Percentiles rank a stretch among this genome's conserved stretches.
Conservation (phyloP, 2,113 vertebrate species). For the Cairina moschata region DNA sequence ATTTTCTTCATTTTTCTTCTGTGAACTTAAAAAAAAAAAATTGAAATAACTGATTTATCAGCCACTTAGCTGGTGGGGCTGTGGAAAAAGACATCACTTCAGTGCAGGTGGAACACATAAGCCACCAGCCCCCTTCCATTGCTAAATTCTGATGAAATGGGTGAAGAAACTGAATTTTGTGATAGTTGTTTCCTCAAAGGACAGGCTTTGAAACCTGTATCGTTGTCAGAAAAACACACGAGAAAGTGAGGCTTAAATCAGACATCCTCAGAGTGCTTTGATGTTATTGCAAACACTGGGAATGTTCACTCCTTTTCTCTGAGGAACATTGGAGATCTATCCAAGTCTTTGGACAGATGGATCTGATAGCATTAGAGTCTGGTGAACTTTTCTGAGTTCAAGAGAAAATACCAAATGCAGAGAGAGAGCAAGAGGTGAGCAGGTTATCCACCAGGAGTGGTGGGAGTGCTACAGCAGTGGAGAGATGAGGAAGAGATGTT, state of each 20-base stretch:
- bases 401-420: neutral
- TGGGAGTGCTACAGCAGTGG: neutral
- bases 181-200: neutral
- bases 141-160: neutral
- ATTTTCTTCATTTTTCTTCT: neutral
- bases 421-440: neutral
- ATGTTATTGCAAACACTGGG: neutral
- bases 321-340: neutral
- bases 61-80: neutral
- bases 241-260: neutral
- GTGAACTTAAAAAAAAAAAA: neutral
- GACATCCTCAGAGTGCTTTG: neutral
- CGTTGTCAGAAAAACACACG: neutral
- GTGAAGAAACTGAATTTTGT: neutral
- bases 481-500: neutral
- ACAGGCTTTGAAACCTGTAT: neutral
- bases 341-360: neutral
- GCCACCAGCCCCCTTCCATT: neutral
- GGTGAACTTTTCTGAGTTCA: neutral
- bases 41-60: neutral
- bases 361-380: neutral
- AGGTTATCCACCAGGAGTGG: neutral
- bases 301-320: neutral
- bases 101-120: neutral
- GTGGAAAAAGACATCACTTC: neutral